These are phyloP conservation scores for Danio kyathit DNA, from an alignment of 2,797 vertebrate genomes.

Conservation along the genomic window DNA sequence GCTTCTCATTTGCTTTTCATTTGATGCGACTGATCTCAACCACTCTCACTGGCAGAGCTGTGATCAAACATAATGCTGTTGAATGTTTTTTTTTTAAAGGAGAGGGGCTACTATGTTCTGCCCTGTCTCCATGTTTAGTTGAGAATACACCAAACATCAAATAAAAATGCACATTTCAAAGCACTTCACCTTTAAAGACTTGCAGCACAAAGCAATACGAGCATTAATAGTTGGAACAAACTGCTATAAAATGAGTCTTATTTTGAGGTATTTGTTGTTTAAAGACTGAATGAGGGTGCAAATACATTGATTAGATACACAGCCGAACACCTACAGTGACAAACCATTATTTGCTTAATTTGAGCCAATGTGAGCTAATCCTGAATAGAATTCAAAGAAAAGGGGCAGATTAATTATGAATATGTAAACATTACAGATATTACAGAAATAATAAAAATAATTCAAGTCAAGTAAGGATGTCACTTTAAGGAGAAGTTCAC, in stretches of 20 bases:
- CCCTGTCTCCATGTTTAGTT: no score
- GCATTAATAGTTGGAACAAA: not conserved
- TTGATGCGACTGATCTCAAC: no score
- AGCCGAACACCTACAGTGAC: no score
- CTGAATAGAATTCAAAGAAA: not conserved
- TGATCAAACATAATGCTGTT: no score
- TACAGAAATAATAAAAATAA: not conserved
- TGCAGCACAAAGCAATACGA: not conserved
- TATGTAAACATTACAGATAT: not conserved
- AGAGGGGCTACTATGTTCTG: no score
- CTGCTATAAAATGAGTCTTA: not conserved
- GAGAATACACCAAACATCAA: no score
- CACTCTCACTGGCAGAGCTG: no score
- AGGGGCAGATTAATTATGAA: not conserved
- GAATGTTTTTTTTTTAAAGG: no score
- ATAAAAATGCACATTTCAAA: no score
- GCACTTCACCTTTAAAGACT: no score
- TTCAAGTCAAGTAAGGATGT: not conserved
- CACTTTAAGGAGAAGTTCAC: not conserved
- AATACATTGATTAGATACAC: not conserved
- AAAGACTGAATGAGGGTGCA: not conserved
- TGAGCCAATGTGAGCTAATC: not conserved
- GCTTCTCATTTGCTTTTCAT: no score
- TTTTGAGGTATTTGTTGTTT: not conserved
- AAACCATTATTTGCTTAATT: not conserved